Percentiles rank a stretch among this genome's conserved stretches.
These are phyloP conservation scores for Lordiphosa fenestrarum DNA, from an alignment of 2,888 invertebrate species.

Conservation along the genomic window DNA sequence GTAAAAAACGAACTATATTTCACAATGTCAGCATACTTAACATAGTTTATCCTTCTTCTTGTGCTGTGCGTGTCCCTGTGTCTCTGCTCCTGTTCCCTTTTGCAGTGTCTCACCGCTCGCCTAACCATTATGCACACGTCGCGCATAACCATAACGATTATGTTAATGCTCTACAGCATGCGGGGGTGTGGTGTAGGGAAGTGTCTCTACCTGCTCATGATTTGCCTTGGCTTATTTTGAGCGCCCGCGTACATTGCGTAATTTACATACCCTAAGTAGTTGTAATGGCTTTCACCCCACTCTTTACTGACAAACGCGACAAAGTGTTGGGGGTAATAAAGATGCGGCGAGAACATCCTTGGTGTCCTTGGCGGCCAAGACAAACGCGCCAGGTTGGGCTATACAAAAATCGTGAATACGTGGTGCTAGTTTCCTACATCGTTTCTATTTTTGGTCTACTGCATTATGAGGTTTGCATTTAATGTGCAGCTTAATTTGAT, in stretches of 20 bases:
- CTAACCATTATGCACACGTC: constrained; percentile 67
- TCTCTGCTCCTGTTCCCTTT: constrained; percentile 4
- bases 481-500: constrained; percentile 47
- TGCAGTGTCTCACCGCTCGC: neutral
- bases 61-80: constrained; percentile 41
- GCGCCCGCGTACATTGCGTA: constrained; percentile 46
- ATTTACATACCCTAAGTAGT: constrained; percentile 75
- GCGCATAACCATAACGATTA: constrained; percentile 74
- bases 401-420: constrained; percentile 46
- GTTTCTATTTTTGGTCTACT: constrained; percentile 1
- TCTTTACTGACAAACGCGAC: constrained; percentile 40
- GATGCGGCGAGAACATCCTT: constrained; percentile 26
- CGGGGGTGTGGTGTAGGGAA: constrained; percentile 21
- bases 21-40: constrained; percentile 71
- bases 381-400: constrained; percentile 46
- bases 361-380: constrained; percentile 47
- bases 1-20: constrained; percentile 48
- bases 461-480: constrained; percentile 32
- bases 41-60: constrained; percentile 58
- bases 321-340: constrained; percentile 63
- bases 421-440: constrained; percentile 52
- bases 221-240: constrained; percentile 71
- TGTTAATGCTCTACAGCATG: constrained; percentile 57
- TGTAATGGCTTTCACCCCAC: constrained; percentile 58
- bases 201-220: constrained; percentile 47